A percentile compares a stretch with the other conserved stretches of the same genome.
These are phyloP conservation scores for Tenthredo scrophulariae DNA, from an alignment of 2,888 invertebrate genomes.

Conservation along the genomic window DNA sequence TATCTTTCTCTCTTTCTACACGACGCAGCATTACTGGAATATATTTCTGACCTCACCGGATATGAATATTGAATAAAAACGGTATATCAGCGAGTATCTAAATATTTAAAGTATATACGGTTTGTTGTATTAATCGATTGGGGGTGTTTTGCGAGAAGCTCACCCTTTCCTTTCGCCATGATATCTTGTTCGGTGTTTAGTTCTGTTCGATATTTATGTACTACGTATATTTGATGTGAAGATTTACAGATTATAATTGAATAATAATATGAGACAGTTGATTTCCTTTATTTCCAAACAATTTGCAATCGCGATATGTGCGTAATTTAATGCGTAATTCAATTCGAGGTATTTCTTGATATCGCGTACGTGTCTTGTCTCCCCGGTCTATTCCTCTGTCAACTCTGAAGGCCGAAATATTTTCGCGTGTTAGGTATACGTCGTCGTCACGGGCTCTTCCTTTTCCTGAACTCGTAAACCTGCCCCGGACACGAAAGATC, in stretches of 20 bases:
- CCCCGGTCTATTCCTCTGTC: neutral
- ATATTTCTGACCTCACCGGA: neutral
- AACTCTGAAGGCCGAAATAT: neutral
- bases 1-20: neutral
- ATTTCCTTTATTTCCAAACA: neutral
- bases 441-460: slow-evolving; percentile 1
- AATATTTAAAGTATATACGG: neutral
- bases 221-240: neutral
- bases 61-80: neutral
- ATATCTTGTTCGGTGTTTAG: slow-evolving; percentile 49
- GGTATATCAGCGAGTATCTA: neutral
- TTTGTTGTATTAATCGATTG: neutral
- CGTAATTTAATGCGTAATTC: no score
- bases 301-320: neutral
- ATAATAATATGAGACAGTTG: neutral
- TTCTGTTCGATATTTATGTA: neutral
- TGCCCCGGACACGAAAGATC: neutral
- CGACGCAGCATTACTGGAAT: neutral
- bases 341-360: neutral
- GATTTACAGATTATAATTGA: neutral
- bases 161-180: slow-evolving; percentile 70
- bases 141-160: slow-evolving; percentile 53
- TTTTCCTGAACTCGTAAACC: slow-evolving; percentile 4
- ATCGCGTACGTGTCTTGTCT: neutral
- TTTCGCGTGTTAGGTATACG: neutral